Conservation (phyloP, 1,140 invertebrate species). For the Adelges cooleyi region DNA sequence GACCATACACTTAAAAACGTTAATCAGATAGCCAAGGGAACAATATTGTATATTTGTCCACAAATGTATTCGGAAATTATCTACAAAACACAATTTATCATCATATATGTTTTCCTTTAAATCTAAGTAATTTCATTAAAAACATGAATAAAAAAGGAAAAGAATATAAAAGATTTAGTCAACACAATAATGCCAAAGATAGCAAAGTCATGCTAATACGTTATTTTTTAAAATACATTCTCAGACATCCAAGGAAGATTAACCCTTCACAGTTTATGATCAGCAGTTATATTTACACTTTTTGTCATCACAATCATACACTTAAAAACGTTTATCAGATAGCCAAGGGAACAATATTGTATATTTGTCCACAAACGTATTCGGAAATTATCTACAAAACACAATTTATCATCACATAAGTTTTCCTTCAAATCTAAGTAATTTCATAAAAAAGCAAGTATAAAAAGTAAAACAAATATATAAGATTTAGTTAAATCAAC, state of each 20-base stretch:
- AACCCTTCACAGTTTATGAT: not conserved
- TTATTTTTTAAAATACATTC: too few relatives aligned
- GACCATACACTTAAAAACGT: too few relatives aligned
- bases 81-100: slow-evolving; percentile 8
- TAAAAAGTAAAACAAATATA: too few relatives aligned
- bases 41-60: not conserved
- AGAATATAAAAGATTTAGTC: too few relatives aligned
- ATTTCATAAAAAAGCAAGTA: not conserved
- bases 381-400: not conserved
- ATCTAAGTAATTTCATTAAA: not conserved
- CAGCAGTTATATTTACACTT: not conserved
- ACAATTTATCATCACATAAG: slow-evolving; percentile 16
- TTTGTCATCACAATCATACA: too few relatives aligned
- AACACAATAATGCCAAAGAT: too few relatives aligned
- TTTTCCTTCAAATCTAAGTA: not conserved
- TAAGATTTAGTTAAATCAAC: too few relatives aligned
- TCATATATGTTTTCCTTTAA: too few relatives aligned
- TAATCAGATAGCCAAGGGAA: slow-evolving; percentile 1
- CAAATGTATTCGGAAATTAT: not conserved
- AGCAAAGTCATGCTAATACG: too few relatives aligned
- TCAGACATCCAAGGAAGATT: not conserved
- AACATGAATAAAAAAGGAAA: too few relatives aligned
- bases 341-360: not conserved
- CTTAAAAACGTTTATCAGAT: too few relatives aligned
- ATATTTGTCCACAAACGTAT: not conserved